phyloP scores from a whole-genome alignment of 2,113 vertebrate species.

The Fregetta grallaria region DNA sequence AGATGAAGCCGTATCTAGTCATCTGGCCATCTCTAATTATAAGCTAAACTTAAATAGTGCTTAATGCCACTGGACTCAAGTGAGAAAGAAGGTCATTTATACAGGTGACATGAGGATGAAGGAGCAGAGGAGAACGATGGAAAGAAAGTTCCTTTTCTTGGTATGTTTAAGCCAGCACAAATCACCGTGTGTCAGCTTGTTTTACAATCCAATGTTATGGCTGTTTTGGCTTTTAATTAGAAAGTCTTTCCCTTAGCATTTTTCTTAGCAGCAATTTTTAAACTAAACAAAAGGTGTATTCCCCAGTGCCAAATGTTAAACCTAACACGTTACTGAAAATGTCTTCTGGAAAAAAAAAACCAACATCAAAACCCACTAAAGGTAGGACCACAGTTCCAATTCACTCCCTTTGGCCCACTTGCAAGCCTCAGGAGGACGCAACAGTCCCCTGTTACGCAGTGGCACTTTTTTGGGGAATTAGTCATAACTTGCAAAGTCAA shows the following conservation, averaged over 20 bases:
- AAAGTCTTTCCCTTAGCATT: conserved; percentile 37
- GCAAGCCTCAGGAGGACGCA: background rate
- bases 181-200: conserved; percentile 5
- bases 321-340: background rate
- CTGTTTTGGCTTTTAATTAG: conserved; percentile 25
- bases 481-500: background rate
- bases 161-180: conserved; percentile 22
- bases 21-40: background rate
- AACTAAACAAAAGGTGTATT: conserved; percentile 49
- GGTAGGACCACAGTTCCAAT: background rate
- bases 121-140: background rate
- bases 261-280: conserved; percentile 40
- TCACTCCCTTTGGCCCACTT: background rate
- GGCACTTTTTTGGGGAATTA: background rate
- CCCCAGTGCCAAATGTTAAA: conserved; percentile 39
- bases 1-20: background rate
- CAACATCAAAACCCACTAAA: background rate
- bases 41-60: background rate
- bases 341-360: background rate
- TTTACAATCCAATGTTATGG: conserved; percentile 30
- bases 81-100: background rate
- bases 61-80: background rate
- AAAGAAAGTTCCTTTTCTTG: background rate
- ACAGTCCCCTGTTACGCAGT: rapidly evolving
- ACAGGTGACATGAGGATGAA: background rate